These are phyloP conservation scores for Motacilla alba DNA, from an alignment of 2,113 vertebrate genomes.

Conservation along the genomic window DNA sequence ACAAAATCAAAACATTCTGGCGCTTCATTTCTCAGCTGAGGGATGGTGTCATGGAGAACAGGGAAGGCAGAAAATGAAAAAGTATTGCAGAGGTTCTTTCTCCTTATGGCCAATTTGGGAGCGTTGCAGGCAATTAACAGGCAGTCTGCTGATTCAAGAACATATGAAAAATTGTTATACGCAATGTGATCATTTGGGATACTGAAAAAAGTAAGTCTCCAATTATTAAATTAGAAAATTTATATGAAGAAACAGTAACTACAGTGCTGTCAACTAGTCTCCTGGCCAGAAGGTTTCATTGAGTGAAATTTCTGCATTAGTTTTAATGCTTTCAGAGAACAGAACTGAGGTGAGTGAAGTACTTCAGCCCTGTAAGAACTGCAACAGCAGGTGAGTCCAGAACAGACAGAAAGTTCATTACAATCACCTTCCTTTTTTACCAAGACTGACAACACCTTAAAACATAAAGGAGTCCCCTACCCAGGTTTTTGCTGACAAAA, in stretches of 20 bases:
- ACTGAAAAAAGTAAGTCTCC: slow-evolving; percentile 19
- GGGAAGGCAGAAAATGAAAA: neutral
- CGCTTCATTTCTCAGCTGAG: neutral
- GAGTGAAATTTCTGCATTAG: slow-evolving; percentile 18
- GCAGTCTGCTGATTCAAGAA: slow-evolving; percentile 50
- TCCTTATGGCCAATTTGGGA: slow-evolving; percentile 30
- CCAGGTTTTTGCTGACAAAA: neutral
- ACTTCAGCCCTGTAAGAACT: neutral
- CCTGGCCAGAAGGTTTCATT: slow-evolving; percentile 4
- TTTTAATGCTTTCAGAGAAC: slow-evolving; percentile 20
- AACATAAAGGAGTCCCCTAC: neutral
- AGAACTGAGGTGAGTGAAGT: neutral
- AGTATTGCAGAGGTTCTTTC: slow-evolving; percentile 13
- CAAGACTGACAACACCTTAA: neutral
- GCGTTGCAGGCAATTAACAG: slow-evolving; percentile 63
- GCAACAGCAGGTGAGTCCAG: neutral
- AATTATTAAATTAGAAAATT: slow-evolving; percentile 26
- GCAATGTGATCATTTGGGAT: slow-evolving; percentile 16
- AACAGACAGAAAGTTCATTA: neutral
- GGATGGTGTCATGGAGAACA: neutral
- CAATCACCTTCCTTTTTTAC: neutral
- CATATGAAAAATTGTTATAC: slow-evolving; percentile 39
- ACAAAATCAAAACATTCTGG: slow-evolving; percentile 5
- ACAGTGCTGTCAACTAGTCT: neutral
- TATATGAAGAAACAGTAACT: slow-evolving; percentile 50